Conservation (phyloP, 2,888 invertebrate genomes). For the Heliconius ismenius region DNA sequence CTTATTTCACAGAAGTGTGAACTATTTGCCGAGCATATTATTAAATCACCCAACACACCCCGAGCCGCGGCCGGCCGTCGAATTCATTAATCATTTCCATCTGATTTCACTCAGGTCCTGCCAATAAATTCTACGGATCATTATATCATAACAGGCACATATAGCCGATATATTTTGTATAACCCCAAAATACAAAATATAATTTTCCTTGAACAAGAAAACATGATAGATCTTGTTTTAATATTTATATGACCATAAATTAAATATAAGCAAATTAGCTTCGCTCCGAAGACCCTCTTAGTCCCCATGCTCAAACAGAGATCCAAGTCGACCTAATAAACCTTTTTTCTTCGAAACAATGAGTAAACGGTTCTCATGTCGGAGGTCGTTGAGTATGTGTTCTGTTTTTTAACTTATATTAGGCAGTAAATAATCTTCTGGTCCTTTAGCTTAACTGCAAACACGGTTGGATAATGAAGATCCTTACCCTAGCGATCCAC, state of each 20-base stretch:
- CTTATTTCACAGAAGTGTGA: constrained; percentile 4
- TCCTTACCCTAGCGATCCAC: constrained; percentile 76
- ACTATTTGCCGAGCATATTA: constrained; percentile 28
- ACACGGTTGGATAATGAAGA: constrained; percentile 79
- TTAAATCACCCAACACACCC: constrained; percentile 36
- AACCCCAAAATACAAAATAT: constrained; percentile 7
- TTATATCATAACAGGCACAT: constrained; percentile 39
- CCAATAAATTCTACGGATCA: constrained; percentile 44
- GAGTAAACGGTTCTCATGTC: constrained; percentile 37
- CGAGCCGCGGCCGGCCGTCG: constrained; percentile 37
- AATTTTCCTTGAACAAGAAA: constrained; percentile 7
- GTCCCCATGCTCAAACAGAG: constrained; percentile 23
- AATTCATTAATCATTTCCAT: constrained; percentile 45
- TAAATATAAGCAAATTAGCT: constrained; percentile 17
- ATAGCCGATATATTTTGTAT: constrained; percentile 35
- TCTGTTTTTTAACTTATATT: constrained; percentile 40
- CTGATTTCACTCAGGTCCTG: constrained; percentile 45
- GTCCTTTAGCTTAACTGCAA: constrained; percentile 78
- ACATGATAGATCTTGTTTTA: constrained; percentile 6
- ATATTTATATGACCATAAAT: neutral
- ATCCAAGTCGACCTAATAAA: constrained; percentile 25
- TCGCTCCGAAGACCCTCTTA: constrained; percentile 21
- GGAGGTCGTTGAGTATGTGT: constrained; percentile 32
- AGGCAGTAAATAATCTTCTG: constrained; percentile 65
- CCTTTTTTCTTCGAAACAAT: constrained; percentile 36